Evolutionary conservation across 1,140 invertebrate species (phyloP).

Genomic region (Tenebrio molitor): DNA sequence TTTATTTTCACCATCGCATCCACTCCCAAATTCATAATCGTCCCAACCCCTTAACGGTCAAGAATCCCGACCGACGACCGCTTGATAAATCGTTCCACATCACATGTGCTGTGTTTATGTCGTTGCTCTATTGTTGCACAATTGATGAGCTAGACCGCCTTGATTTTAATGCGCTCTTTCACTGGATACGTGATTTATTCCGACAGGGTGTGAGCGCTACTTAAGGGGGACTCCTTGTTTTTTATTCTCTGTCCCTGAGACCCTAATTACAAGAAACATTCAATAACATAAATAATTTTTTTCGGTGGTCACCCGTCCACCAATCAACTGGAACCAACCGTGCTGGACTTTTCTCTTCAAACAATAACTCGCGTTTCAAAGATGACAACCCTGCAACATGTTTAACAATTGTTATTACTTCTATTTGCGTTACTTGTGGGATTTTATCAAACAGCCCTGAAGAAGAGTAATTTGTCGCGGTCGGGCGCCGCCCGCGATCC

Average conservation of each 20-base stretch:
- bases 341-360: too few species aligned
- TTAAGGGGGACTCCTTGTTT: constrained; percentile 2
- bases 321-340: too few species aligned
- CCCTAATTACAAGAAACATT: too few species aligned
- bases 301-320: too few species aligned
- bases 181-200: constrained; percentile 56
- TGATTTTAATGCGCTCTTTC: constrained; percentile 55
- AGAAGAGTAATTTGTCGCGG: constrained; percentile 51
- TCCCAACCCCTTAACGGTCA: neutral
- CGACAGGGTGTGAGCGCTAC: constrained; percentile 1
- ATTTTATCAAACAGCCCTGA: too few species aligned
- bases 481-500: constrained; percentile 51
- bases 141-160: constrained; percentile 56
- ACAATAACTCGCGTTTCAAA: too few species aligned
- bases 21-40: neutral
- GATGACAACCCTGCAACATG: too few species aligned
- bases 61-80: neutral
- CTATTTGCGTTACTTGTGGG: too few species aligned
- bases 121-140: constrained; percentile 56
- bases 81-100: constrained; percentile 55
- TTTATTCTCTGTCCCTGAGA: too few species aligned
- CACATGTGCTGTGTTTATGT: constrained; percentile 55
- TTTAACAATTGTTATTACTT: too few species aligned
- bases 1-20: constrained; percentile 4
- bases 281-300: too few species aligned